Base-by-base conservation (phyloP, 1,140 invertebrate species). In the Sminthurinus signatus region DNA sequence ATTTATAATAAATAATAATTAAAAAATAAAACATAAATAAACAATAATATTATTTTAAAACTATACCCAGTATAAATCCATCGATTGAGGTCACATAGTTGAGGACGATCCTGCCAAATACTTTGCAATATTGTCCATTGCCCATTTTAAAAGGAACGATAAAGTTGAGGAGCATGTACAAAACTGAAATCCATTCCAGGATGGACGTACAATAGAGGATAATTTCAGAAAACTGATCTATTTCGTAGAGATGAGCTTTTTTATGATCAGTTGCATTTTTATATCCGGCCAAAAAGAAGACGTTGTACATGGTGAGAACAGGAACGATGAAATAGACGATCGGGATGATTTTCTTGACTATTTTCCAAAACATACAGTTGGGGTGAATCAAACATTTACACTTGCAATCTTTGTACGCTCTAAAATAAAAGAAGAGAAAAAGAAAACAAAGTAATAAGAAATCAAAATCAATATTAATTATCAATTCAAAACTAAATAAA, bases 301-400 rank as follows among this genome's bases (percentile, higher is more conserved):
- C 28, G 2, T 14, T 10, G 50, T 52, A 52, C 3, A 27, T 27
- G 8, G 50, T 52, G 2, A 21, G 15, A 2, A 52, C n/a, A 28
- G 19, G 8, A 27, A 1, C 44, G 5, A 64, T 8, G 44, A 50
- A 44, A 14, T 43, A 52, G 14, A 51, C 14, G 27, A 51, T 4
- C n/a, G 2, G 39, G n/a, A 48, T 17, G 1, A 44, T 12, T 5
- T 17, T 39, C 21, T 3, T 27, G 28, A 31, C 23, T 2, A 64
- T 21, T 28, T 51, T 64, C 21, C 57, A 27, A 50, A 58, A 64
- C n/a, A 14, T 28, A 55, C 62, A 64, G 8, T 64, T 64, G 1
- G 62, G 62, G 27, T 64, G 62, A 21, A 64, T 51, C 17, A 64
- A 55, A 21, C 27, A 54, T n/a, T 36, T 56, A 32, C 27, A 64